Evolutionary conservation across 2,113 vertebrate species (phyloP).

Genomic region (Ophiodon elongatus): DNA sequence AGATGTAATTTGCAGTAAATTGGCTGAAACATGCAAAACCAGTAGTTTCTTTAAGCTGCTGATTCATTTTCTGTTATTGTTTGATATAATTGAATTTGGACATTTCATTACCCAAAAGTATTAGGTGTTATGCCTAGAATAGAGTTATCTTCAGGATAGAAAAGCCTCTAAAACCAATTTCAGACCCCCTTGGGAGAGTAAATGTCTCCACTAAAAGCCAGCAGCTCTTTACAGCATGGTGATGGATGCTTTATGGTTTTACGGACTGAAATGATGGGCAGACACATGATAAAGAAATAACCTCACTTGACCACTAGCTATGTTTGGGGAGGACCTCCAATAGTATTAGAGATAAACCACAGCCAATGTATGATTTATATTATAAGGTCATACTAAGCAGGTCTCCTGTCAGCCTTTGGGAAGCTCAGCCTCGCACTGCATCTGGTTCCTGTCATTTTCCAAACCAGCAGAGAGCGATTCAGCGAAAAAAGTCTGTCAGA

Average conservation of each 20-base stretch:
- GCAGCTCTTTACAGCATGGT: neutral
- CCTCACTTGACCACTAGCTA: neutral
- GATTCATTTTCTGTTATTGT: neutral
- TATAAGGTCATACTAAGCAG: constrained; percentile 40
- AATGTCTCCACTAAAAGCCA: constrained; percentile 17
- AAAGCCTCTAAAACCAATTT: neutral
- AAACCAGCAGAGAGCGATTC: constrained; percentile 29
- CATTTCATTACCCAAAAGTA: neutral
- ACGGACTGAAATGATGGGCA: constrained; percentile 8
- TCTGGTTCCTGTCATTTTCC: constrained; percentile 50
- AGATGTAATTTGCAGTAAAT: neutral
- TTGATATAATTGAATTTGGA: neutral
- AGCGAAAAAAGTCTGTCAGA: constrained; percentile 23
- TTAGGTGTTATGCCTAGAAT: neutral
- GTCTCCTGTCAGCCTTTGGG: constrained; percentile 27
- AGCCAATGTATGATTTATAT: constrained; percentile 12
- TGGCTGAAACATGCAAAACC: neutral
- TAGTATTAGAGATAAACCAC: neutral
- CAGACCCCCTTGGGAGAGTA: neutral
- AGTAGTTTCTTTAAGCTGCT: neutral
- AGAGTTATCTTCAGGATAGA: neutral
- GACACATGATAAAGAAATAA: constrained; percentile 12
- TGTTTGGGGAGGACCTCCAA: constrained; percentile 2
- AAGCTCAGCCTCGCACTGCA: constrained; percentile 4
- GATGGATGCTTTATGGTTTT: constrained; percentile 12